phyloP scores from a whole-genome alignment of 2,888 invertebrate species.

The Caradrina clavipalpis region DNA sequence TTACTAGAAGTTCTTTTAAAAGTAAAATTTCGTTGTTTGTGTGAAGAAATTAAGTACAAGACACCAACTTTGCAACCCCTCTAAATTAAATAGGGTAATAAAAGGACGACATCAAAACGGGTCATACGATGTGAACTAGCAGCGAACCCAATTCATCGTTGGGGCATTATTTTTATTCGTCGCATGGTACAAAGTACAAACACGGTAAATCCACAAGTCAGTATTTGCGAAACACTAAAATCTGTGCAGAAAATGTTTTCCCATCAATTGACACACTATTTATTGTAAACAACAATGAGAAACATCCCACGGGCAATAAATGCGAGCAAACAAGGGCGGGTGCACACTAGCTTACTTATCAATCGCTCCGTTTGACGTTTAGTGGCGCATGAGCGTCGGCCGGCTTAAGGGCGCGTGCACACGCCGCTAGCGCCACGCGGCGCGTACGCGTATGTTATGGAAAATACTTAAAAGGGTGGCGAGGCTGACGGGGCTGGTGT shows the following conservation, averaged over 20 bases:
- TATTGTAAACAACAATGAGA: slow-evolving; percentile 71
- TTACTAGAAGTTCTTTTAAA: no score
- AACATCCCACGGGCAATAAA: slow-evolving; percentile 79
- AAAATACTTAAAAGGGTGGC: slow-evolving; percentile 35
- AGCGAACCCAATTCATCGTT: not conserved
- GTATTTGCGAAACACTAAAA: slow-evolving; percentile 64
- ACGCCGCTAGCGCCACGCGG: slow-evolving; percentile 73
- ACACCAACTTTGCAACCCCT: not conserved
- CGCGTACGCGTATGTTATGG: slow-evolving; percentile 32
- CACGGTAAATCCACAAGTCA: slow-evolving; percentile 49
- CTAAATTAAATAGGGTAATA: slow-evolving; percentile 6
- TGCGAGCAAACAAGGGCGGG: slow-evolving; percentile 80
- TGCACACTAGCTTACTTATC: slow-evolving; percentile 78
- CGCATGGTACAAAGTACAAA: slow-evolving; percentile 29
- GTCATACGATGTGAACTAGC: slow-evolving; percentile 25
- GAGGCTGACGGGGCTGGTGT: slow-evolving; percentile 34
- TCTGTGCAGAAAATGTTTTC: slow-evolving; percentile 78
- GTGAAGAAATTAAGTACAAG: not conserved
- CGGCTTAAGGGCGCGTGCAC: slow-evolving; percentile 81
- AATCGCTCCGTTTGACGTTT: slow-evolving; percentile 84
- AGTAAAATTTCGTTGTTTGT: no score
- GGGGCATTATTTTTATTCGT: slow-evolving; percentile 11
- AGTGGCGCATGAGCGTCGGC: slow-evolving; percentile 78
- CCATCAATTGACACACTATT: slow-evolving; percentile 71
- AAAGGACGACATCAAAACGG: slow-evolving; percentile 3